A percentile compares a stretch with the other conserved stretches of the same genome.
phyloP scores from a whole-genome alignment of 2,888 invertebrate genomes.

The Cyrtodaria siliqua region DNA sequence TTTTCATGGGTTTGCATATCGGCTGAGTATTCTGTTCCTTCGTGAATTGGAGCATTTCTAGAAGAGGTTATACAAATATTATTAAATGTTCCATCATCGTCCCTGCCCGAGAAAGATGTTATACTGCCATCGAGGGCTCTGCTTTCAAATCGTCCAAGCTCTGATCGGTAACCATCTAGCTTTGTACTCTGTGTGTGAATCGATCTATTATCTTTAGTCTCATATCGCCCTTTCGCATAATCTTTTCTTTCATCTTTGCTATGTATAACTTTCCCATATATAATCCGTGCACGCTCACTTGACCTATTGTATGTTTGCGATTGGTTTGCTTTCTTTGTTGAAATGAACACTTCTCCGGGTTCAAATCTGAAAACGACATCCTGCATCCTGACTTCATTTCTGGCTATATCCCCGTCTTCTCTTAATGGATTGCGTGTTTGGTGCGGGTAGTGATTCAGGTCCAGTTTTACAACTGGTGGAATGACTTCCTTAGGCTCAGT shows the following conservation, averaged over 20 bases:
- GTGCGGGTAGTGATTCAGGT: constrained; percentile 38
- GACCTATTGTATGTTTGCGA: constrained; percentile 19
- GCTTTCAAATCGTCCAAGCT: constrained; percentile 38
- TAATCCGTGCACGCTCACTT: constrained; percentile 57
- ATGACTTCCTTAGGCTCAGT: background rate
- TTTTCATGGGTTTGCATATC: background rate
- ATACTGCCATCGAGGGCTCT: constrained; percentile 40
- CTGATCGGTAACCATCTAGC: constrained; percentile 37
- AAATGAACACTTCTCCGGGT: constrained; percentile 57
- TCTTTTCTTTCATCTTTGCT: constrained; percentile 14
- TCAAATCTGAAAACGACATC: constrained; percentile 59
- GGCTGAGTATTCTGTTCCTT: background rate
- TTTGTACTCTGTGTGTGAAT: constrained; percentile 30
- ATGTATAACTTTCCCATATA: constrained; percentile 56
- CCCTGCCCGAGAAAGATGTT: constrained; percentile 20
- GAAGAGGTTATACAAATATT: background rate
- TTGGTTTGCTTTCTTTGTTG: constrained; percentile 21
- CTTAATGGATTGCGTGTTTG: constrained; percentile 3
- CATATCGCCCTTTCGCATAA: background rate
- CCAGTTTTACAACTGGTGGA: constrained; percentile 33
- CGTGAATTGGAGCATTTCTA: background rate
- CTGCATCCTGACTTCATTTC: constrained; percentile 28
- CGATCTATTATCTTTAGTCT: constrained; percentile 15
- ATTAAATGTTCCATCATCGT: constrained; percentile 17
- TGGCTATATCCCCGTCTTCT: constrained; percentile 4